Evolutionary conservation across 2,888 invertebrate genomes (phyloP).

Genomic region (Eupithecia exiguata): DNA sequence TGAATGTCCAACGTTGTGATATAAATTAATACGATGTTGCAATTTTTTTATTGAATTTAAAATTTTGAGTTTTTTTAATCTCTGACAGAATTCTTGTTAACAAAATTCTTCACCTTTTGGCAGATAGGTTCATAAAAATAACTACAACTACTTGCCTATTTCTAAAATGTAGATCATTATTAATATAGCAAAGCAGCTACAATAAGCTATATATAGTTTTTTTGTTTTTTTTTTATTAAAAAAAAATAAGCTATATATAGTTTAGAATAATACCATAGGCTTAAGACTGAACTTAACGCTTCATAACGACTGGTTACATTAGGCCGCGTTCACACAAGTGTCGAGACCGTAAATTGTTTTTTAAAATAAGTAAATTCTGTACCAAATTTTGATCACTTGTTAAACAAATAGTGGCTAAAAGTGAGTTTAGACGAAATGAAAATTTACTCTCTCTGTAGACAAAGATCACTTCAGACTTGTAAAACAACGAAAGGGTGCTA

Average conservation of each 20-base stretch:
- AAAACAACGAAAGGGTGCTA: not conserved
- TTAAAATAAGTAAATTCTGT: too few species aligned
- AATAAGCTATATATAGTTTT: too few species aligned
- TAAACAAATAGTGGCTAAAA: not conserved
- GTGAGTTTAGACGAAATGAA: not conserved
- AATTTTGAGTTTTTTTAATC: not conserved
- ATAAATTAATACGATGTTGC: not conserved
- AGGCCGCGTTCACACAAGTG: too few species aligned
- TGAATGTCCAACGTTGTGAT: not conserved
- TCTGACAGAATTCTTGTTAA: not conserved
- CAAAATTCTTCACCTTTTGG: not conserved
- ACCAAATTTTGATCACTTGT: not conserved
- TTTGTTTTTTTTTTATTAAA: too few species aligned
- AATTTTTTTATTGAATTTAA: not conserved
- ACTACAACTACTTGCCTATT: not conserved
- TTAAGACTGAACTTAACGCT: not conserved
- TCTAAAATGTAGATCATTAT: not conserved
- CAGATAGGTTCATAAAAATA: not conserved
- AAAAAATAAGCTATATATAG: too few species aligned
- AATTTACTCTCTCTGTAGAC: not conserved
- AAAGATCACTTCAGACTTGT: not conserved
- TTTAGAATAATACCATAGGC: not conserved
- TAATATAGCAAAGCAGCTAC: not conserved
- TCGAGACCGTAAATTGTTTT: too few species aligned
- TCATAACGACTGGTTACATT: not conserved